Evolutionary conservation across 2,797 vertebrate genomes (phyloP).

Genomic region (Mormyrus hasselquistii): DNA sequence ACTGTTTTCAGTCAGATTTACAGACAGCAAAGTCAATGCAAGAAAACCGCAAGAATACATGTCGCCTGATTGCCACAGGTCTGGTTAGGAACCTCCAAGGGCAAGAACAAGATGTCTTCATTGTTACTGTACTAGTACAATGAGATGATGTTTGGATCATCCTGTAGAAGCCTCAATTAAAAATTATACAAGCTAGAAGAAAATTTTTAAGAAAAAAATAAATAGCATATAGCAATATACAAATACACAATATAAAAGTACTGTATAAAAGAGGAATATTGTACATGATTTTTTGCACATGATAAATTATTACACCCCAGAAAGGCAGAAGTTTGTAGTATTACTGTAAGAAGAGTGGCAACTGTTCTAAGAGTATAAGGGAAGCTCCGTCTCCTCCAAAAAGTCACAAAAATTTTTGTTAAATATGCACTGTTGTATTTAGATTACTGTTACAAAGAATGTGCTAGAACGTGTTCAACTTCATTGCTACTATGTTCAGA

Average conservation of each 20-base stretch:
- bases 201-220: background rate
- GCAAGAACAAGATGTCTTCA: background rate
- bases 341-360: background rate
- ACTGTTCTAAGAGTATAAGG: background rate
- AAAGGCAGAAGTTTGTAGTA: background rate
- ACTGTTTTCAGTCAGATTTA: background rate
- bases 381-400: background rate
- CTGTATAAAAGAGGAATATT: background rate
- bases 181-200: background rate
- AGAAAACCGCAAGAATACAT: background rate
- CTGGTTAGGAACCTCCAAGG: background rate
- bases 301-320: background rate
- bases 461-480: background rate
- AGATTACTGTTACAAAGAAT: background rate
- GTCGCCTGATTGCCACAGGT: background rate
- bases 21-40: background rate
- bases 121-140: background rate
- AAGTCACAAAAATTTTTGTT: background rate
- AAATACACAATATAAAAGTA: background rate
- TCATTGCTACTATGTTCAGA: background rate
- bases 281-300: background rate
- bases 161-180: background rate
- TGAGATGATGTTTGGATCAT: background rate
- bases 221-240: background rate
- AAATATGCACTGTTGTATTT: background rate